Conservation (phyloP, 2,113 vertebrate genomes). For the Alouatta palliata region DNA sequence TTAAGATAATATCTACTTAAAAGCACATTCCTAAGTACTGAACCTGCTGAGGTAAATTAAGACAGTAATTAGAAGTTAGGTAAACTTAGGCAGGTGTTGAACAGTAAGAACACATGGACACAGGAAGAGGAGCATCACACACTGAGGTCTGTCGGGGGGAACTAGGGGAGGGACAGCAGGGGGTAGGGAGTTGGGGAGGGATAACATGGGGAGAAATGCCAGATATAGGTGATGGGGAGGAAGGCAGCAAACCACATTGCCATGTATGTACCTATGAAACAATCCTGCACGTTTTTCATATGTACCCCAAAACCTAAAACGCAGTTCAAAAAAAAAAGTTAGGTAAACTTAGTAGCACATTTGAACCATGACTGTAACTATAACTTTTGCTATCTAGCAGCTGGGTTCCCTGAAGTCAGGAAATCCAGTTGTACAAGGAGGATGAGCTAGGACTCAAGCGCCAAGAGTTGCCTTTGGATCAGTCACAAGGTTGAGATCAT, state of each 20-base stretch:
- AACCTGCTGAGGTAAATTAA: not conserved
- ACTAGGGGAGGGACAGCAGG: too few species aligned
- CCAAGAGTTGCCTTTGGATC: constrained; percentile 44
- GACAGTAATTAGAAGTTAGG: not conserved
- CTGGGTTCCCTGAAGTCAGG: constrained; percentile 46
- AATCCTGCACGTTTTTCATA: too few species aligned
- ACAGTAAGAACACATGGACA: too few species aligned
- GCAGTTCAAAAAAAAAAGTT: not conserved
- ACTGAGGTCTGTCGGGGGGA: too few species aligned
- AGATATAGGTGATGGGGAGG: too few species aligned
- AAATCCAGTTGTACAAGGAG: constrained; percentile 45
- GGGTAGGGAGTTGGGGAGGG: too few species aligned
- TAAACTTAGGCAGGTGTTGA: not conserved
- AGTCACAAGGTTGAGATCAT: constrained; percentile 12
- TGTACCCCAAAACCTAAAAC: too few species aligned
- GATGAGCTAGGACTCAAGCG: not conserved
- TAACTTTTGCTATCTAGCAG: not conserved
- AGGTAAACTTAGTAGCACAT: not conserved
- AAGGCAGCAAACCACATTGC: too few species aligned
- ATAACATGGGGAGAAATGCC: too few species aligned
- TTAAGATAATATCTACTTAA: not conserved
- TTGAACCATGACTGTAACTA: not conserved
- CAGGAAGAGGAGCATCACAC: too few species aligned
- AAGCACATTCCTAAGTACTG: not conserved
- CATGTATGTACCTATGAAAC: too few species aligned